Evolutionary conservation across 2,888 invertebrate genomes (phyloP).

Genomic region (Halocaridina rubra): DNA sequence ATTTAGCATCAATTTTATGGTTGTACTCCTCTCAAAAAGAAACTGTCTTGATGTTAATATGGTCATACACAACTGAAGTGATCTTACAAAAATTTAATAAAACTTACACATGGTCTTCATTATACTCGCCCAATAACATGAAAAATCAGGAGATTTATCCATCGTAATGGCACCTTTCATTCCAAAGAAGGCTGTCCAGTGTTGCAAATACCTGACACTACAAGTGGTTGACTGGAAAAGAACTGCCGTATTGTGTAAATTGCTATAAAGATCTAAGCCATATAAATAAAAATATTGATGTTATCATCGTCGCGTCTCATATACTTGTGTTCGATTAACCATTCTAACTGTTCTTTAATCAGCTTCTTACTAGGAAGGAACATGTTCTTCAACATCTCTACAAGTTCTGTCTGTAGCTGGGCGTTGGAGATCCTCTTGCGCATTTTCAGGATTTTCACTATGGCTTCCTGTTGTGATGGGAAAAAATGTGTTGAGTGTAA

Average conservation of each 20-base stretch:
- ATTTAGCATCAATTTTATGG: too few relatives aligned
- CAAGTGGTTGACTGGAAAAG: background rate
- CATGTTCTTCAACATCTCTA: slow-evolving; percentile 99
- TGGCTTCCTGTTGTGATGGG: slow-evolving; percentile 79
- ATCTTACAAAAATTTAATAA: too few relatives aligned
- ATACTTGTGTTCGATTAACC: slow-evolving; percentile 99
- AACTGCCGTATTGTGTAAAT: background rate
- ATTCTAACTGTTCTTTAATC: slow-evolving; percentile 99
- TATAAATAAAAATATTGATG: slow-evolving; percentile 97
- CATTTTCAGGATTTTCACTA: slow-evolving; percentile 99
- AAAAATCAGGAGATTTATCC: too few relatives aligned
- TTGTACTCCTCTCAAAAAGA: too few relatives aligned
- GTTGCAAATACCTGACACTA: too few relatives aligned
- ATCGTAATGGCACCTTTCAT: too few relatives aligned
- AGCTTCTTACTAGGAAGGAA: slow-evolving; percentile 98
- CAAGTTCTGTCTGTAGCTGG: slow-evolving; percentile 91
- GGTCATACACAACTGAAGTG: too few relatives aligned
- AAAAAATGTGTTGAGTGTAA: background rate
- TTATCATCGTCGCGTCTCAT: slow-evolving; percentile 96
- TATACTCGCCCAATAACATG: too few relatives aligned
- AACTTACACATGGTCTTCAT: too few relatives aligned
- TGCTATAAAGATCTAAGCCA: slow-evolving; percentile 83
- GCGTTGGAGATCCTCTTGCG: slow-evolving; percentile 93
- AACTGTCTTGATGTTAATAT: too few relatives aligned
- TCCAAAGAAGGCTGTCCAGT: too few relatives aligned